These are phyloP conservation scores for Marmota flaviventris DNA, from an alignment of 2,113 vertebrate genomes.

Conservation along the genomic window DNA sequence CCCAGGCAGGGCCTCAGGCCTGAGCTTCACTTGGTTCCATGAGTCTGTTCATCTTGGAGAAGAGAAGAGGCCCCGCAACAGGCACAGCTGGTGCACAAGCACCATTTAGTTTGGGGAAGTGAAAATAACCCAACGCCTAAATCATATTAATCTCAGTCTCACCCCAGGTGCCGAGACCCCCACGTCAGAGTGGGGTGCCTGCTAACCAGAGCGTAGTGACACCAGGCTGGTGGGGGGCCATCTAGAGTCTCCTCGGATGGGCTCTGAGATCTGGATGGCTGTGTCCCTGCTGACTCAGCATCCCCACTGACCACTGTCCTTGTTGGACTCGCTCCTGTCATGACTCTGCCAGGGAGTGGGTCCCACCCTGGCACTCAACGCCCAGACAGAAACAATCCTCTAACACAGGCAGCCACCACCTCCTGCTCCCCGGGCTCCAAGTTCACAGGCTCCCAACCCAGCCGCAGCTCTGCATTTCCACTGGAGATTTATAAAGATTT, in stretches of 20 bases:
- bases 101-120: too few relatives aligned
- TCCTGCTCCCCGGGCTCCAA: rapidly evolving
- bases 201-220: background rate
- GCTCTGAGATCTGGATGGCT: too few relatives aligned
- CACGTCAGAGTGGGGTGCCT: background rate
- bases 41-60: background rate
- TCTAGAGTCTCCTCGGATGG: too few relatives aligned
- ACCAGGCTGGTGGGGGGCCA: background rate
- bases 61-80: rapidly evolving
- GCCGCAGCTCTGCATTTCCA: background rate
- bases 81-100: rapidly evolving
- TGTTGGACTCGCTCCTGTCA: background rate
- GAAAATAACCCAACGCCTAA: background rate
- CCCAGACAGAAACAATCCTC: background rate
- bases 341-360: rapidly evolving
- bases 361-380: background rate
- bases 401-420: rapidly evolving
- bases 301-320: background rate
- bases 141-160: background rate
- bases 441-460: background rate
- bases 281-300: background rate
- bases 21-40: rapidly evolving
- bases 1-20: too few relatives aligned
- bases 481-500: slow-evolving; percentile 57
- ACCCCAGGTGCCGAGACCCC: background rate